Evolutionary conservation across 2,797 vertebrate species (phyloP).

Genomic region (Lateolabrax maculatus): DNA sequence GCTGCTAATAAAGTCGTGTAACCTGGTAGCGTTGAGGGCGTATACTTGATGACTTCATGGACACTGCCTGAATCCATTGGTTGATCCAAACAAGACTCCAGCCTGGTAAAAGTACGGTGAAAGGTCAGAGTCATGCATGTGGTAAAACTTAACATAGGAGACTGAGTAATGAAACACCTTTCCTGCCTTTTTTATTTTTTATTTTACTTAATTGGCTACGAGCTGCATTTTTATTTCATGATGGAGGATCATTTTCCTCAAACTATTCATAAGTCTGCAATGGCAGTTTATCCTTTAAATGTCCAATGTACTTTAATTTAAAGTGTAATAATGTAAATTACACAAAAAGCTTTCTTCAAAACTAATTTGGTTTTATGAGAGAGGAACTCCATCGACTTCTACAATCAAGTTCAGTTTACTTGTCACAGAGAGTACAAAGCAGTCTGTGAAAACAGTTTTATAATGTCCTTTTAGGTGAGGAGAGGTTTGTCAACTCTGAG

Average conservation of each 20-base stretch:
- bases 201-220: too few relatives aligned
- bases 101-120: conserved; percentile 53
- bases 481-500: neutral
- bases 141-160: neutral
- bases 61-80: conserved; percentile 58
- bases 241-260: neutral
- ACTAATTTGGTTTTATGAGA: too few relatives aligned
- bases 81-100: conserved; percentile 79
- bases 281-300: neutral
- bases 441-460: neutral
- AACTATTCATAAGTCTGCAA: neutral
- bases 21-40: conserved; percentile 75
- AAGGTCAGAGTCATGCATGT: neutral
- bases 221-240: too few relatives aligned
- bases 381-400: neutral
- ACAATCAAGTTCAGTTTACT: neutral
- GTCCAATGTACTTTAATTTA: neutral
- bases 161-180: neutral
- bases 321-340: too few relatives aligned
- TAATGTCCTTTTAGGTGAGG: too few relatives aligned
- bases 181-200: too few relatives aligned
- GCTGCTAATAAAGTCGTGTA: neutral
- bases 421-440: neutral
- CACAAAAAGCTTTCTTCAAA: too few relatives aligned
- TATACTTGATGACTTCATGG: conserved; percentile 73